Percentiles rank a stretch among this genome's conserved stretches.
These are phyloP conservation scores for Eucidaris tribuloides DNA, from an alignment of 35 echinoderm and acorn worm genomes.

Conservation along the genomic window DNA sequence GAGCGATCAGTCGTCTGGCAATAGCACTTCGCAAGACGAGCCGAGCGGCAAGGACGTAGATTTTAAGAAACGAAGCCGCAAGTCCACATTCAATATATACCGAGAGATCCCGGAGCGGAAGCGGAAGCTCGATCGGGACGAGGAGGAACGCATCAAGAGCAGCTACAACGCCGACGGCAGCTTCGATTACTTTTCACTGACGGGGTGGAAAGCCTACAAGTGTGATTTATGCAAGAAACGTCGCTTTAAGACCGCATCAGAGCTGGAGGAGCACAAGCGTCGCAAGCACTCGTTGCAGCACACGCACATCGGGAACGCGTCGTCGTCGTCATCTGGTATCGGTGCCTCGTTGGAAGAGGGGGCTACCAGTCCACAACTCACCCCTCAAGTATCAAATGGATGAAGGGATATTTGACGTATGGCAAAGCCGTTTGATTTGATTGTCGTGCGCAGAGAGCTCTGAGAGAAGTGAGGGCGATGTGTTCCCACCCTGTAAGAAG, in stretches of 20 bases:
- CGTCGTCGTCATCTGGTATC: constrained; percentile 5
- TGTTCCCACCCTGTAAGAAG: no score
- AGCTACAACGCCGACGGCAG: constrained; percentile 99
- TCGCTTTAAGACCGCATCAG: constrained; percentile 92
- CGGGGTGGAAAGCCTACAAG: constrained; percentile 99
- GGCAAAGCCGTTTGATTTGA: neutral
- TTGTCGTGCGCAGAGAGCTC: no score
- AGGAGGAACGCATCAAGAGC: constrained; percentile 95
- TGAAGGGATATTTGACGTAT: neutral
- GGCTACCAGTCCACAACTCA: neutral
- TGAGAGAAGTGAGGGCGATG: no score
- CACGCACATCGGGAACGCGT: constrained; percentile 20
- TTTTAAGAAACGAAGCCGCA: constrained; percentile 69
- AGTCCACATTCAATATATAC: constrained; percentile 95
- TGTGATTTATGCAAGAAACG: constrained; percentile 96
- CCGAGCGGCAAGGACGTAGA: constrained; percentile 42
- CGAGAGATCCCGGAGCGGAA: constrained; percentile 95
- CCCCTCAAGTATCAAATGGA: constrained; percentile 6
- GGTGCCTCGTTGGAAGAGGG: neutral
- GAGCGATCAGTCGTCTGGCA: constrained; percentile 33
- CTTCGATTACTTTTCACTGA: constrained; percentile 98
- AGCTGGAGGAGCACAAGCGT: constrained; percentile 92
- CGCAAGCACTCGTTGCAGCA: constrained; percentile 65
- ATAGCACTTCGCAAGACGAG: constrained; percentile 55
- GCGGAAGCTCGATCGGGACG: constrained; percentile 83